A percentile compares a stretch with the other conserved stretches of the same genome.
phyloP scores from a whole-genome alignment of 1,140 invertebrate species.

The Lethrus apterus region DNA sequence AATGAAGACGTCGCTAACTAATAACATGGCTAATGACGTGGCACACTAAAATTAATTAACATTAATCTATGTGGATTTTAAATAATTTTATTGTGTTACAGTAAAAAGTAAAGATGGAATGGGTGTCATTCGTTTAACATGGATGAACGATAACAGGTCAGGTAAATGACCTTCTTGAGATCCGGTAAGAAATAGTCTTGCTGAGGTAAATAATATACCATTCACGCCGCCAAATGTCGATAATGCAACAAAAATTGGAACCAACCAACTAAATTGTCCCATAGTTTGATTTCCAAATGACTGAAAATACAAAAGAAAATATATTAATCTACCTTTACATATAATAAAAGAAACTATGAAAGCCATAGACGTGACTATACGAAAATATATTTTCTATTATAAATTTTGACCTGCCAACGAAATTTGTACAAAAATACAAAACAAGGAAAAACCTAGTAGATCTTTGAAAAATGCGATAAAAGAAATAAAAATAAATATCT shows the following conservation, averaged over 20 bases:
- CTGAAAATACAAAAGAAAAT: slow-evolving; percentile 44
- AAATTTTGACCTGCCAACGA: too few relatives aligned
- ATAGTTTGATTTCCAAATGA: slow-evolving; percentile 75
- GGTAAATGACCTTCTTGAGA: slow-evolving; percentile 79
- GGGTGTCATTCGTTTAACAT: slow-evolving; percentile 66
- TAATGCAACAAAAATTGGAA: slow-evolving; percentile 83
- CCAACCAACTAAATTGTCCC: slow-evolving; percentile 67
- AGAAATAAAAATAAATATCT: too few relatives aligned
- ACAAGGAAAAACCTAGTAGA: too few relatives aligned
- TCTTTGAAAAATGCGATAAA: too few relatives aligned
- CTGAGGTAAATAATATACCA: slow-evolving; percentile 85
- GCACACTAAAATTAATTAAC: slow-evolving; percentile 51
- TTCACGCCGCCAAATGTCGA: slow-evolving; percentile 83
- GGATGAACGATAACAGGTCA: slow-evolving; percentile 68
- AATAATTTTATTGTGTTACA: slow-evolving; percentile 44
- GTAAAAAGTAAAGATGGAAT: slow-evolving; percentile 74
- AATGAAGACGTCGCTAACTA: slow-evolving; percentile 60
- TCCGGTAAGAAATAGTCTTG: slow-evolving; percentile 66
- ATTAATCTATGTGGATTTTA: not conserved
- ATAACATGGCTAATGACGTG: slow-evolving; percentile 64
- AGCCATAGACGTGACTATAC: too few relatives aligned
- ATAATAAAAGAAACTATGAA: too few relatives aligned
- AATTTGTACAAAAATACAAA: too few relatives aligned
- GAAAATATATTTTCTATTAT: too few relatives aligned
- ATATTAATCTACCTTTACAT: too few relatives aligned